Evolutionary conservation across 2,113 vertebrate species (phyloP), one percentile per base, ranked within the genome.

Genomic region (Poecile atricapillus): DNA sequence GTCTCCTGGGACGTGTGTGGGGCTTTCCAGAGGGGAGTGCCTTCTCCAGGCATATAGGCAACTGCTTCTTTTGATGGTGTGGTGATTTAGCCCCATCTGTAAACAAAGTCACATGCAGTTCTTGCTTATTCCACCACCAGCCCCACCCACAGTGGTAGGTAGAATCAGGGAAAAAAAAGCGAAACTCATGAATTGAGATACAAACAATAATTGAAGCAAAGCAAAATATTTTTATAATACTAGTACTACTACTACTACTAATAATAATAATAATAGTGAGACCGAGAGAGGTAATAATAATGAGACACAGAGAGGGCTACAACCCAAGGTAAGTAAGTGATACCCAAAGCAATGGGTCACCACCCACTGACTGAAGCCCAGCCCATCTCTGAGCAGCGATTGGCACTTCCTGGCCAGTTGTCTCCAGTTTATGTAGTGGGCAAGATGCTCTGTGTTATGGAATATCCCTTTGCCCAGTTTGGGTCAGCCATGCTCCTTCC

Each of bases 311-410:
- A 35, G 10, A 25, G 23, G 41, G 31, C 35, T 35, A 31, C 30
- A 69, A n/a, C 25, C 31, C 25, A 30, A n/a, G 60, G 15, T 21
- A 13, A 39, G 15, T 53, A 68, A 53, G 55, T 46, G 28, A 7
- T 62, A 33, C n/a, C n/a, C 24, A 27, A 0, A 47, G 22, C 14
- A 41, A 1, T 22, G 44, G n/a, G 8, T 35, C 63, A 27, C 17
- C 41, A 62, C 21, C 13, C 30, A 7, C 47, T 62, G 47, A 62
- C 16, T 0, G 0, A 27, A 62, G 55, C 47, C 41, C 17, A 35
- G 47, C 47, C n/a, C 25, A 43, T 68, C 11, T 46, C n/a, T 0
- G 0, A 55, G 63, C n/a, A 47, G n/a, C 0, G 0, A 15, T 28
- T 18, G 31, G 47, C 47, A 49, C 47, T 47, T 90, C 21, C 63